Evolutionary conservation across 2,888 invertebrate species (phyloP).

Genomic region (Athrips mouffetella): DNA sequence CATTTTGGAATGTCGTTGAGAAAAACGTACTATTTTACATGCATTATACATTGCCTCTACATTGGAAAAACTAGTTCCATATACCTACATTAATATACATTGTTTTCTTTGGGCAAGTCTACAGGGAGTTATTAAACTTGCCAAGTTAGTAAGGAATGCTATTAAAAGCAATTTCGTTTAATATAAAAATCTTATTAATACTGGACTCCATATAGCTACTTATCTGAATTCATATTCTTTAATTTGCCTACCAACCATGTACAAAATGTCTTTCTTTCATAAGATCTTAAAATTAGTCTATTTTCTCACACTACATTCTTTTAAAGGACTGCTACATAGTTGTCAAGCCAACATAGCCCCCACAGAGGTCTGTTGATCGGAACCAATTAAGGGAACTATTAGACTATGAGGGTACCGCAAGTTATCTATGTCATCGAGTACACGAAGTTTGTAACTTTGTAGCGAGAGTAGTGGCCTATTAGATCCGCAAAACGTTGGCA

Average conservation of each 20-base stretch:
- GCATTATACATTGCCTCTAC: not conserved
- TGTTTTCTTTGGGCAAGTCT: too few species aligned
- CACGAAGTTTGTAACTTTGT: too few species aligned
- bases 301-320: slow-evolving; percentile 8
- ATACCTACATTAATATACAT: too few species aligned
- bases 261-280: slow-evolving; percentile 47
- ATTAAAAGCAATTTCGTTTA: not conserved
- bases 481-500: too few species aligned
- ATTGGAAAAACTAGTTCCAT: too few species aligned
- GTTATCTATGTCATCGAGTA: too few species aligned
- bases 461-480: too few species aligned
- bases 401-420: not conserved
- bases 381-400: too few species aligned
- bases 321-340: not conserved
- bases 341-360: too few species aligned
- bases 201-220: slow-evolving; percentile 44
- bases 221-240: slow-evolving; percentile 33
- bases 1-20: slow-evolving; percentile 17
- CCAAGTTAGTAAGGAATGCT: slow-evolving; percentile 13
- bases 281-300: slow-evolving; percentile 29
- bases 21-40: not conserved
- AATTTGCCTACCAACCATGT: slow-evolving; percentile 33
- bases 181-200: slow-evolving; percentile 37
- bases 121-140: not conserved
- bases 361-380: too few species aligned